Conservation (phyloP, 2,113 vertebrate species). For the Ginglymostoma cirratum region DNA sequence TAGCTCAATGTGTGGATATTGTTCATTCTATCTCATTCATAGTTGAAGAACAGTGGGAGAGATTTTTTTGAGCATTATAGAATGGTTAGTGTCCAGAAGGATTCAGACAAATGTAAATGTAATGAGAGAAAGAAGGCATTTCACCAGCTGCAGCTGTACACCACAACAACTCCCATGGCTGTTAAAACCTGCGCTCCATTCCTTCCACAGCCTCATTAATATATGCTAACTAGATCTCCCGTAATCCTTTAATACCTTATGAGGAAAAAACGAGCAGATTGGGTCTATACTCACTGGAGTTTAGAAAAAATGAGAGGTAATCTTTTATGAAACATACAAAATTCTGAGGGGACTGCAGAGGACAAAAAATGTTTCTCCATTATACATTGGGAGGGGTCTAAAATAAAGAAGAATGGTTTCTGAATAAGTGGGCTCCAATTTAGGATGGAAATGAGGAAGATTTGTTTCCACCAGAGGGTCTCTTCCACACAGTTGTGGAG, state of each 20-base stretch:
- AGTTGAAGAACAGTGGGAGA: background rate
- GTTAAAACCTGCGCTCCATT: background rate
- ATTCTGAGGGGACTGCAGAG: too few species aligned
- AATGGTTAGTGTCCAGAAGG: background rate
- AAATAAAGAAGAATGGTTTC: too few species aligned
- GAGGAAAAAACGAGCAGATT: too few species aligned
- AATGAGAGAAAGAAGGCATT: background rate
- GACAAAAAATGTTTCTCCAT: too few species aligned
- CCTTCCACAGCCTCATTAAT: background rate
- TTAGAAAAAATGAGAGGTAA: too few species aligned
- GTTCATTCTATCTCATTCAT: background rate
- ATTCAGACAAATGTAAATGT: background rate
- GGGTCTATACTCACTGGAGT: too few species aligned
- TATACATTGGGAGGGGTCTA: too few species aligned
- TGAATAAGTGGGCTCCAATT: too few species aligned
- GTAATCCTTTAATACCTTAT: background rate
- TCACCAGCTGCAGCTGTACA: background rate
- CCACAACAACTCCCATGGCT: background rate
- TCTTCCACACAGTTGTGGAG: too few species aligned
- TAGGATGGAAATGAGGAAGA: too few species aligned
- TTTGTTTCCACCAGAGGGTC: too few species aligned
- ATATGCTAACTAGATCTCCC: background rate
- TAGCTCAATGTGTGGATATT: background rate
- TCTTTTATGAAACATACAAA: too few species aligned
- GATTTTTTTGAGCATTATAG: background rate